Percentiles rank a stretch among this genome's conserved stretches.
Evolutionary conservation across 2,888 invertebrate genomes (phyloP).

Genomic region (Acleris sparsana): DNA sequence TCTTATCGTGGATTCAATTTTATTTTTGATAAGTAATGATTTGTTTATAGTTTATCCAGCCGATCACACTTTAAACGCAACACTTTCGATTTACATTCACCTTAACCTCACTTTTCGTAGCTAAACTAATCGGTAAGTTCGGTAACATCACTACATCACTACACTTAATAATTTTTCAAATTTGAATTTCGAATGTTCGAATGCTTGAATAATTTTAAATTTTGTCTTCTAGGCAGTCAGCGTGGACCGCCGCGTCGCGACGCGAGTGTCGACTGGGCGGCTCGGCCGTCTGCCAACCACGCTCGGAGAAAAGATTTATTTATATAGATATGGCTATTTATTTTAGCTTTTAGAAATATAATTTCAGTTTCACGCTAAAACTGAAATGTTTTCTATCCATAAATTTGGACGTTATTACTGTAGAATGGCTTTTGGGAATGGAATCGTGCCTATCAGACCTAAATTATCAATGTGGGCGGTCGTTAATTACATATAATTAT

Average conservation of each 20-base stretch:
- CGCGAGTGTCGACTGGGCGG: slow-evolving; percentile 72
- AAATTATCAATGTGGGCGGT: not conserved
- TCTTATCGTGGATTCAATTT: no score
- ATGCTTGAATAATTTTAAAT: slow-evolving; percentile 50
- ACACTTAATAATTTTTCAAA: slow-evolving; percentile 38
- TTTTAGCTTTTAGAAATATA: slow-evolving; percentile 33
- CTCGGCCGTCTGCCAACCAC: slow-evolving; percentile 77
- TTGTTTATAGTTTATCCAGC: slow-evolving; percentile 13
- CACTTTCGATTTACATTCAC: slow-evolving; percentile 43
- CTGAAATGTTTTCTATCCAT: slow-evolving; percentile 29
- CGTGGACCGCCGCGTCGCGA: slow-evolving; percentile 68
- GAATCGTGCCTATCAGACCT: not conserved
- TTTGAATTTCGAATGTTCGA: slow-evolving; percentile 52
- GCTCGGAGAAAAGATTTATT: slow-evolving; percentile 75
- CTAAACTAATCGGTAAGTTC: slow-evolving; percentile 30
- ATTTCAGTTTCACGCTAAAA: slow-evolving; percentile 28
- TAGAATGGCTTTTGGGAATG: slow-evolving; percentile 14
- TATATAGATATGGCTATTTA: slow-evolving; percentile 68
- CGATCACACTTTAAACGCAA: not conserved
- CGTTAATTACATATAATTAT: no score
- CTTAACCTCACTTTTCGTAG: slow-evolving; percentile 44
- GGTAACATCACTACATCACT: slow-evolving; percentile 31
- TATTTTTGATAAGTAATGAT: no score
- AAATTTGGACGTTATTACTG: slow-evolving; percentile 15
- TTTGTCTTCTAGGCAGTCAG: slow-evolving; percentile 41